Base-by-base conservation (phyloP, 2,888 invertebrate species). In the Eilema griseolum region DNA sequence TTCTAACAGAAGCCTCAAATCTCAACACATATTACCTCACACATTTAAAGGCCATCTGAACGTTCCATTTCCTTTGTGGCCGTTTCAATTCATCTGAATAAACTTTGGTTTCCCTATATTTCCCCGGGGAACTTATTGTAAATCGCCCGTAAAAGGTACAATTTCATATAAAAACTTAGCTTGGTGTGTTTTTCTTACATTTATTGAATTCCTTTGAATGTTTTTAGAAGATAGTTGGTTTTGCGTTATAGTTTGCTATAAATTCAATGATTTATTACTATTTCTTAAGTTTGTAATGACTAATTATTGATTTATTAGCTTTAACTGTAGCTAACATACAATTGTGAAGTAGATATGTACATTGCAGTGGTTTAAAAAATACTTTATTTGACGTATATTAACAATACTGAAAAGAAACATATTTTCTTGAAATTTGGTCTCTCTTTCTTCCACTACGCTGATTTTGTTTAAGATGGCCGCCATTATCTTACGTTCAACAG, bases 41-140 rank as follows among this genome's bases (percentile, higher is more conserved):
- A 33, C 52, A 24, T 24, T 66, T 59, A 60, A 60, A 31, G 31
- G 16, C 16, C 24, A 67, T 31, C 52, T 31, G 37, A 56, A 61
- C 26, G 26, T 26, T 3, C 28, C 28, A 70, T 72, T 68, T 70
- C 24, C 70, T 57, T 8, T 24, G 28, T 37, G 72, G 46, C 64
- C 61, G 65, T 65, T 75, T 72, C 75, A 74, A 70, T 80, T 78
- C 78, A 73, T 52, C 66, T 69, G 69, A 67, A 63, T 64, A 69
- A 41, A 69, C 46, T 33, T 69, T 77, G 61, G 73, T 59, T 75
- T 76, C 46, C 64, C 57, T 10, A 24, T 71, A 79, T 78, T 75
- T 79, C 78, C 70, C 73, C 5, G 0, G 69, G n/a, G 80, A 26
- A 52, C 31, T 66, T 75, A 68, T 67, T 66, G 73, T 67, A 60